Base-by-base conservation (phyloP, 2,797 vertebrate genomes). In the Lycodopsis pacificus region DNA sequence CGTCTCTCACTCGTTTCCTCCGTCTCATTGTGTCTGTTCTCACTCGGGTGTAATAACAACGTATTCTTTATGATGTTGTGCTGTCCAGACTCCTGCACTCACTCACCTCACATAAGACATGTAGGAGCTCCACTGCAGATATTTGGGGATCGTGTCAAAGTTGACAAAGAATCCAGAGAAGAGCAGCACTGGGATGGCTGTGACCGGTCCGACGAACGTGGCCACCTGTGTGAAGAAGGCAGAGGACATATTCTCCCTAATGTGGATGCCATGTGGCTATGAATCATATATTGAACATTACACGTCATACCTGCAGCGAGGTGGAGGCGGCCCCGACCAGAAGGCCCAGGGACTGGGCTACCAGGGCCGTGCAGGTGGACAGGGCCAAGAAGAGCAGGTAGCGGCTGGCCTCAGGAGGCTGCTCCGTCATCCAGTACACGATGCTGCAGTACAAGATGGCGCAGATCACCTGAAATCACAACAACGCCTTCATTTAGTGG, bases 111-210 rank as follows among this genome's bases (percentile, higher is more conserved):
- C 97, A 0, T 99, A 99, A 69, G 98, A 99, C 64, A 97, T 93
- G 1, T 99, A 99, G 71, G 97, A 99, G 88, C 96, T 98, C 98
- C 98, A 99, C 58, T 98, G 97, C 81, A 99, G 93, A 87, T 99
- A 99, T n/a, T 96, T 97, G 53, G 98, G 98, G 83, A 99, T 99
- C 61, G 98, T 99, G 94, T 99, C 97, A 83, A 99, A 99, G 92
- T 97, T 99, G 75, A 99, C 97, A 3, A 99, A 99, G 94, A 99
- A 99, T 65, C 98, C 98, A 8, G 98, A 99, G 93, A 99, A 98
- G 30, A 99, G 95, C 79, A 99, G 94, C 71, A 99, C 97, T 0
- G 98, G 98, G 79, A 99, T 97, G 68, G 98, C 96, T 11, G 97
- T 97, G 76, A 99, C 97, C 0, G 98, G 98, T 54, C 97, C 98